phyloP scores from a whole-genome alignment of 1,140 invertebrate species.

The Geopemphigus sp. region DNA sequence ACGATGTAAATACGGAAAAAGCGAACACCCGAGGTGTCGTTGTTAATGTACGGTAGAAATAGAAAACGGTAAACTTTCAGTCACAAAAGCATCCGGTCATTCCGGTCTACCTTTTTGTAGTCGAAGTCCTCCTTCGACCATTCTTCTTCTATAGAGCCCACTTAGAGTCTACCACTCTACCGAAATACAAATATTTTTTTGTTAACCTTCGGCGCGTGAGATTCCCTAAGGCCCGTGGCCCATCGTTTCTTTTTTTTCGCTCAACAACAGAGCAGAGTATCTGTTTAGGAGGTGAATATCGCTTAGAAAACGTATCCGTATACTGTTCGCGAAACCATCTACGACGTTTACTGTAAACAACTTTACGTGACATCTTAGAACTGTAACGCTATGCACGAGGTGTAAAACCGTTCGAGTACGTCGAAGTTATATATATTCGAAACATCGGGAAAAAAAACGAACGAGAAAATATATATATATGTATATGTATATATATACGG shows the following conservation, averaged over 20 bases:
- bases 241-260: neutral
- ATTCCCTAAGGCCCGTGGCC: too few relatives aligned
- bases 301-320: too few relatives aligned
- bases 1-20: neutral
- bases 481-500: too few relatives aligned
- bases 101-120: conserved; percentile 16
- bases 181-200: neutral
- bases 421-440: too few relatives aligned
- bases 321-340: too few relatives aligned
- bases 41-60: conserved; percentile 26
- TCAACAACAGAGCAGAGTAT: neutral
- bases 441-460: neutral
- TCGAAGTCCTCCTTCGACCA: neutral
- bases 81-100: conserved; percentile 32
- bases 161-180: neutral
- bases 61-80: conserved; percentile 33
- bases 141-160: neutral
- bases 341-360: too few relatives aligned
- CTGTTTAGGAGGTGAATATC: too few relatives aligned
- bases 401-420: too few relatives aligned
- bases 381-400: too few relatives aligned
- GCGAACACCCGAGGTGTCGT: neutral
- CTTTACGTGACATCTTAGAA: too few relatives aligned
- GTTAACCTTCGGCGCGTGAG: too few relatives aligned
- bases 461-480: too few relatives aligned